A percentile compares a stretch with the other conserved stretches of the same genome.
phyloP scores from a whole-genome alignment of 2,113 vertebrate species.

The Malurus alboscapulatus region DNA sequence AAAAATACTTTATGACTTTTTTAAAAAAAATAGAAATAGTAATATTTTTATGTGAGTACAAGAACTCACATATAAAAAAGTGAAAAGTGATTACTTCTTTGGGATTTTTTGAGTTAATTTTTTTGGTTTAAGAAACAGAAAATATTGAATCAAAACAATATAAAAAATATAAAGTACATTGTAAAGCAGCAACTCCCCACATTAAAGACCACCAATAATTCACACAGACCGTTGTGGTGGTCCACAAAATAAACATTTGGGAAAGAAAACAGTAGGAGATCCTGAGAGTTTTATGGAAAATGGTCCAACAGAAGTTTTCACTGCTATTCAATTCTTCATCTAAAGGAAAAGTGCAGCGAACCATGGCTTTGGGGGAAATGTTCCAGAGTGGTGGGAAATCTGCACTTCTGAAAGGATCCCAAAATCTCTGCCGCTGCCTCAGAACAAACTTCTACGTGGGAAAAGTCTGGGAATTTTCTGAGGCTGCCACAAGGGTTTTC shows the following conservation, averaged over 20 bases:
- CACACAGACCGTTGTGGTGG: conserved; percentile 30
- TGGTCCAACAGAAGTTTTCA: not conserved
- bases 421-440: not conserved
- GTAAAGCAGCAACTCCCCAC: not conserved
- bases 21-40: too few species aligned
- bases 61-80: not conserved
- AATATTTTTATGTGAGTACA: not conserved
- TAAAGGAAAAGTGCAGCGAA: not conserved
- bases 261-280: not conserved
- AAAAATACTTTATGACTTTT: not conserved
- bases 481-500: fast-evolving
- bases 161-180: not conserved
- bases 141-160: not conserved
- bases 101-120: not conserved
- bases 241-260: conserved; percentile 45
- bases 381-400: not conserved
- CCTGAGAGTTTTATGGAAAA: not conserved
- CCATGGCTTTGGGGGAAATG: not conserved
- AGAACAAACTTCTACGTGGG: not conserved
- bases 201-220: conserved; percentile 28
- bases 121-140: not conserved
- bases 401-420: not conserved
- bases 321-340: not conserved
- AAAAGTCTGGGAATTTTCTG: not conserved
- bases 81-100: too few species aligned